Conservation (phyloP, 2,888 invertebrate species). For the Synergus itoensis region DNA sequence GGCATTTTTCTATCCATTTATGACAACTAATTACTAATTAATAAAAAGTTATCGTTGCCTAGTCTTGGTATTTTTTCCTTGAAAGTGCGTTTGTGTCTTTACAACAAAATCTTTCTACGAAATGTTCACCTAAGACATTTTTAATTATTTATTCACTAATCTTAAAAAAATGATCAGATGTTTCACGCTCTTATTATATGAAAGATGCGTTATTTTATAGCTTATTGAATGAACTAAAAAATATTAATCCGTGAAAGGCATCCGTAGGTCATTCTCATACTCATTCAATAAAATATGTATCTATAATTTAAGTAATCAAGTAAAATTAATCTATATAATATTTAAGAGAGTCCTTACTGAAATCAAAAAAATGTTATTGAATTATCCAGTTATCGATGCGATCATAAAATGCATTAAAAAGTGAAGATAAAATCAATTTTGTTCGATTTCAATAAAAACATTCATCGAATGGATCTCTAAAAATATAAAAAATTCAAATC, state of each 20-base stretch:
- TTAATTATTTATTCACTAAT: background rate
- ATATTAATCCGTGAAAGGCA: background rate
- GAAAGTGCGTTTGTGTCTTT: background rate
- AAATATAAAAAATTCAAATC: background rate
- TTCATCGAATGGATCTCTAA: background rate
- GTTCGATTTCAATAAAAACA: constrained; percentile 25
- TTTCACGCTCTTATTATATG: background rate
- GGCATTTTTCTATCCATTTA: background rate
- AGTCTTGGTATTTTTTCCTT: background rate
- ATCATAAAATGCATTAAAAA: background rate
- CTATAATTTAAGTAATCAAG: background rate
- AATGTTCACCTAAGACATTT: background rate
- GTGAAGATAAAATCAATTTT: background rate
- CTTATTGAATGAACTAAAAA: background rate
- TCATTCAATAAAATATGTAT: background rate
- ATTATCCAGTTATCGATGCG: background rate
- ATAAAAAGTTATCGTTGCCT: background rate
- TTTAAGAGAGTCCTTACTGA: background rate
- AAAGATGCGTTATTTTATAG: background rate
- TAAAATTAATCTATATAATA: background rate
- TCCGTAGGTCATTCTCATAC: background rate
- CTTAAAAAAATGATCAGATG: background rate
- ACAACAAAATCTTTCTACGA: background rate
- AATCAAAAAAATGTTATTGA: background rate
- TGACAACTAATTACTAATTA: background rate